Evolutionary conservation across 2,888 invertebrate genomes (phyloP).

Genomic region (Nematopogon swammerdamellus): DNA sequence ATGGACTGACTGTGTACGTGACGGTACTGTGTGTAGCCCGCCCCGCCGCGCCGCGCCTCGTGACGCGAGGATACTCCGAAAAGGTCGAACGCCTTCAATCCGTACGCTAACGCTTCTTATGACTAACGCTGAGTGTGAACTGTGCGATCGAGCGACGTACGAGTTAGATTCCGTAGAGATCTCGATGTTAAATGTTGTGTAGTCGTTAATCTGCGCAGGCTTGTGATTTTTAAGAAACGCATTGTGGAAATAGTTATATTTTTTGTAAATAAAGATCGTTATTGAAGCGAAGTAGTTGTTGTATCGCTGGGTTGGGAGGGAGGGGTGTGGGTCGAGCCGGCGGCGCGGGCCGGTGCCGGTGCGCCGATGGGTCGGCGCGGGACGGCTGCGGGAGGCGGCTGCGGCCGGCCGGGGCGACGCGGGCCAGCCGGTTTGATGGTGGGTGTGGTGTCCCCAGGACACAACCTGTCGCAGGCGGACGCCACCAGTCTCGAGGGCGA

Average conservation of each 20-base stretch:
- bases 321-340: background rate
- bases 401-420: slow-evolving; percentile 9
- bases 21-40: slow-evolving; percentile 10
- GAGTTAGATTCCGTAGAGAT: background rate
- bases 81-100: slow-evolving; percentile 53
- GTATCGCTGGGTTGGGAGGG: background rate
- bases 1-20: slow-evolving; percentile 11
- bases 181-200: background rate
- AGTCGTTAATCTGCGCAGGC: background rate
- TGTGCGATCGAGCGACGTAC: slow-evolving; percentile 3
- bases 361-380: background rate
- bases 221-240: background rate
- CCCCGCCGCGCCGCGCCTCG: slow-evolving; percentile 31
- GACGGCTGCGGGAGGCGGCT: background rate
- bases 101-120: slow-evolving; percentile 56
- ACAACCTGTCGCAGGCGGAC: slow-evolving; percentile 87
- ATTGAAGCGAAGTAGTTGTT: background rate
- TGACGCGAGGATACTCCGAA: slow-evolving; percentile 49
- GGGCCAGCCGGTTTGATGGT: slow-evolving; percentile 40
- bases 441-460: slow-evolving; percentile 67
- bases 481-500: slow-evolving; percentile 80
- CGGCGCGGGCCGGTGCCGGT: background rate
- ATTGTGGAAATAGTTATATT: background rate
- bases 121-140: slow-evolving; percentile 24
- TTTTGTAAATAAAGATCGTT: background rate